These are phyloP conservation scores for Timema cristinae DNA, from an alignment of 2,888 invertebrate genomes.

Conservation along the genomic window DNA sequence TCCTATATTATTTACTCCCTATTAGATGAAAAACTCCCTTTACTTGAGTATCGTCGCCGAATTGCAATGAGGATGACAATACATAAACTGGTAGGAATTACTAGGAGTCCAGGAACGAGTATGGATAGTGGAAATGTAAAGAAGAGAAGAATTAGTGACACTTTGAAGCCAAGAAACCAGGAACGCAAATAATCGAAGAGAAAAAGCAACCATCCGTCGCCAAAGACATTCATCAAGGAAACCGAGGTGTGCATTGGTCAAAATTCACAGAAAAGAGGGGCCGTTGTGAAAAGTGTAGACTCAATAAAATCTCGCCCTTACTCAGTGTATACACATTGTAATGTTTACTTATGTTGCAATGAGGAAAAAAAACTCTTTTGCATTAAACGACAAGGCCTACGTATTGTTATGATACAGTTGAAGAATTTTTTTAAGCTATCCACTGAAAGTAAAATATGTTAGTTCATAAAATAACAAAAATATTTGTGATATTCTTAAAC, in stretches of 20 bases:
- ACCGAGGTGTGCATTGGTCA: slow-evolving; percentile 4
- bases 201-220: not conserved
- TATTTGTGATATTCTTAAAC: too few relatives aligned
- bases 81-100: not conserved
- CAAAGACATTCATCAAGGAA: not conserved
- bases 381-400: too few relatives aligned
- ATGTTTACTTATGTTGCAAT: slow-evolving; percentile 8
- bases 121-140: too few relatives aligned
- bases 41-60: slow-evolving; percentile 12
- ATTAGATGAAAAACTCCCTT: slow-evolving; percentile 4
- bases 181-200: too few relatives aligned
- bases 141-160: too few relatives aligned
- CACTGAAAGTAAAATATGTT: too few relatives aligned
- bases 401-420: too few relatives aligned
- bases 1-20: slow-evolving; percentile 14
- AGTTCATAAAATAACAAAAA: too few relatives aligned
- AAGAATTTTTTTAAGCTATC: too few relatives aligned
- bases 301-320: slow-evolving; percentile 4
- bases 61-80: not conserved
- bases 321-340: not conserved
- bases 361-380: slow-evolving; percentile 6
- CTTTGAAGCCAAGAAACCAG: too few relatives aligned
- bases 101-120: too few relatives aligned
- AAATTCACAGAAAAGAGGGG: slow-evolving; percentile 5
- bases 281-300: slow-evolving; percentile 1